phyloP scores from a whole-genome alignment of 92 coral and sea anemone genomes.

The Zoanthus sociatus region DNA sequence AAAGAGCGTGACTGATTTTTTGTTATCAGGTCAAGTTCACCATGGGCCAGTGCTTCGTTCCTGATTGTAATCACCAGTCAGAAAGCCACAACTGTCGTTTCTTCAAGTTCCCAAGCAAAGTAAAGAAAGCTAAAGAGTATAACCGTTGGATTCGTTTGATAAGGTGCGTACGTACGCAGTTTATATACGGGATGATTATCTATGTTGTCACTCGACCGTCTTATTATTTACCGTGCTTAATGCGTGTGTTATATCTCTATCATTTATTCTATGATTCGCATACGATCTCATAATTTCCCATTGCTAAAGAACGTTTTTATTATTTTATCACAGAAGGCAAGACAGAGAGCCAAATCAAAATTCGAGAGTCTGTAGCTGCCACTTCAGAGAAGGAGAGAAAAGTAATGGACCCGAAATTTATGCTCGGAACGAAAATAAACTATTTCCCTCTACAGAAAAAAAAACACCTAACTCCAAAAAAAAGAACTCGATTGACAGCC shows the following conservation, averaged over 20 bases:
- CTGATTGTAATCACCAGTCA: slow-evolving; percentile 30
- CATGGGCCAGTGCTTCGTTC: slow-evolving; percentile 54
- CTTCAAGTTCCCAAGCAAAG: slow-evolving; percentile 23
- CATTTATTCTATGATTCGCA: background rate
- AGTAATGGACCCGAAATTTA: slow-evolving; percentile 57
- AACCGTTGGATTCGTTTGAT: slow-evolving; percentile 28
- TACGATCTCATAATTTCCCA: background rate
- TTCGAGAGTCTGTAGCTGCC: slow-evolving; percentile 69
- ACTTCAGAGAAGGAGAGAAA: slow-evolving; percentile 56
- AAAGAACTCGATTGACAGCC: slow-evolving; percentile 18
- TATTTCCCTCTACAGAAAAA: slow-evolving; percentile 8
- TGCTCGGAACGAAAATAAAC: slow-evolving; percentile 15
- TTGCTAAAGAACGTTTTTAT: background rate
- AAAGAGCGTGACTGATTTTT: background rate
- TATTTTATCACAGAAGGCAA: slow-evolving; percentile 38
- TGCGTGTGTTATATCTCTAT: background rate
- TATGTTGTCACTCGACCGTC: background rate
- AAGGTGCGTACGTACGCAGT: slow-evolving; percentile 21
- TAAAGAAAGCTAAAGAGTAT: background rate
- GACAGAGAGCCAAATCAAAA: slow-evolving; percentile 63
- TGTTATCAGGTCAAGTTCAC: slow-evolving; percentile 23
- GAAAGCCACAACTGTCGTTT: slow-evolving; percentile 40
- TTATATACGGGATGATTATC: background rate
- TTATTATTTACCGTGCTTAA: background rate
- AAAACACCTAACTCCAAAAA: slow-evolving; percentile 11